Conservation (phyloP, 1,140 invertebrate species). For the Drosophila nebulosa region DNA sequence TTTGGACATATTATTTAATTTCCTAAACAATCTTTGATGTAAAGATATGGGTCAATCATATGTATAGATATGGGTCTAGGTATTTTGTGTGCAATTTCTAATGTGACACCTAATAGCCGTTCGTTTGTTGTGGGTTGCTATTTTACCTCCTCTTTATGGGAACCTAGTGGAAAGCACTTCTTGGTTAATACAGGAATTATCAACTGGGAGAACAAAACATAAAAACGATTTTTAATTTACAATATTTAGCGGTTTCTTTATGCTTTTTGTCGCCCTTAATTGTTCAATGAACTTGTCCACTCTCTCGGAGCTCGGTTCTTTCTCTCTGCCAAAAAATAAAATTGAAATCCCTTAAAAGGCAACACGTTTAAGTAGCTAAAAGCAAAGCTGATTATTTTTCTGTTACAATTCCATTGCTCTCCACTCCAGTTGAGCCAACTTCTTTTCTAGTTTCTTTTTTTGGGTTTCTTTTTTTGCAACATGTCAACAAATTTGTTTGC, state of each 20-base stretch:
- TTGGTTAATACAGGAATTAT: too few relatives aligned
- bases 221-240: neutral
- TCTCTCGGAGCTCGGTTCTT: neutral
- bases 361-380: slow-evolving; percentile 2
- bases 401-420: neutral
- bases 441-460: slow-evolving; percentile 13
- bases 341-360: slow-evolving; percentile 4
- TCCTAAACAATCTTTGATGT: too few relatives aligned
- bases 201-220: neutral
- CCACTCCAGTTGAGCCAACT: neutral
- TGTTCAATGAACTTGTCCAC: slow-evolving; percentile 1
- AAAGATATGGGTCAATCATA: too few relatives aligned
- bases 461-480: slow-evolving; percentile 2
- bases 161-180: too few relatives aligned
- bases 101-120: too few relatives aligned
- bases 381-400: slow-evolving; percentile 15
- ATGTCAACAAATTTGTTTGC: slow-evolving; percentile 63
- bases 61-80: too few relatives aligned
- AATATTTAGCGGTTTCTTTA: neutral
- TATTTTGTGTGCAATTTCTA: too few relatives aligned
- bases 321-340: neutral
- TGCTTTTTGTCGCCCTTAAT: neutral
- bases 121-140: too few relatives aligned
- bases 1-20: too few relatives aligned
- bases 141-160: too few relatives aligned